phyloP scores from a whole-genome alignment of 2,888 invertebrate genomes.

The Standfussiana lucernea region DNA sequence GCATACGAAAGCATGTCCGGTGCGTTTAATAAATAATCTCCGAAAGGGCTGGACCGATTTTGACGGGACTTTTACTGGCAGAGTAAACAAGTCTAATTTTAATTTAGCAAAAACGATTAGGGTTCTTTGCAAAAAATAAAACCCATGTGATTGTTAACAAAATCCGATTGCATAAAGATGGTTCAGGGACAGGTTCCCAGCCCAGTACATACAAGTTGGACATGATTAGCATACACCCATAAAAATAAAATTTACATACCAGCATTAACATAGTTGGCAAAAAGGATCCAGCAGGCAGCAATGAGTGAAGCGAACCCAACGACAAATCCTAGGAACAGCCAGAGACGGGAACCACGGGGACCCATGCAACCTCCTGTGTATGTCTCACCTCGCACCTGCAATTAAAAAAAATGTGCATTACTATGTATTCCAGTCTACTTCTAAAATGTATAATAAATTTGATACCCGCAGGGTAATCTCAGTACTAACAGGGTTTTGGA shows the following conservation, averaged over 20 bases:
- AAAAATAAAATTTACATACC: slow-evolving; percentile 82
- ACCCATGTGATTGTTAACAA: too few species aligned
- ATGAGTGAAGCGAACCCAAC: slow-evolving; percentile 99
- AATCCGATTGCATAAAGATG: neutral
- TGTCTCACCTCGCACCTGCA: slow-evolving; percentile 94
- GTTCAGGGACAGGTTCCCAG: neutral
- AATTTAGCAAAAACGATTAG: too few species aligned
- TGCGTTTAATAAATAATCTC: too few species aligned
- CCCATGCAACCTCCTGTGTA: slow-evolving; percentile 96
- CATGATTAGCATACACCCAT: neutral
- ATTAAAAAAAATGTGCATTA: slow-evolving; percentile 27
- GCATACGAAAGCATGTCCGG: too few species aligned
- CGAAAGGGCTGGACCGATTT: too few species aligned
- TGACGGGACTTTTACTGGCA: too few species aligned
- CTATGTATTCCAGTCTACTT: too few species aligned
- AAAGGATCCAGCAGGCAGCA: slow-evolving; percentile 98
- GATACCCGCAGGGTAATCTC: too few species aligned
- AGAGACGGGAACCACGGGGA: slow-evolving; percentile 96
- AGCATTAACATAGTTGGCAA: slow-evolving; percentile 94
- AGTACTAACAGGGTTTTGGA: neutral
- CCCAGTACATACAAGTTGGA: neutral
- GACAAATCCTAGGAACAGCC: slow-evolving; percentile 99
- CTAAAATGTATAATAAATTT: too few species aligned
- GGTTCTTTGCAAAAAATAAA: too few species aligned
- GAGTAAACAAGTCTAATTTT: too few species aligned